Evolutionary conservation across 1,140 invertebrate species (phyloP).

Genomic region (Piezodorus guildinii): DNA sequence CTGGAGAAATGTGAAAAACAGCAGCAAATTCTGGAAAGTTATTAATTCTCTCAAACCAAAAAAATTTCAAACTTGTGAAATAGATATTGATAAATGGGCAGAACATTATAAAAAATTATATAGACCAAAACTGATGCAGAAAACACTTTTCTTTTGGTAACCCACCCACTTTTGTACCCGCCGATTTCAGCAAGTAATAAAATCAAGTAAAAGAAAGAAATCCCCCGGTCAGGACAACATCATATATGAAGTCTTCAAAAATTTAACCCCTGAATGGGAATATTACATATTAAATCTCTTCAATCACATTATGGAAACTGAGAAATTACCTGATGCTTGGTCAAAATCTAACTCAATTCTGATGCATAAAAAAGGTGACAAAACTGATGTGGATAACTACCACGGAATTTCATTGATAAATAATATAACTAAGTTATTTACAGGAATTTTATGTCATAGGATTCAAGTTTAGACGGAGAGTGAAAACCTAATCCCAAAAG

Average conservation of each 20-base stretch:
- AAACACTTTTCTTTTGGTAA: background rate
- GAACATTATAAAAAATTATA: background rate
- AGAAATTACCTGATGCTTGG: background rate
- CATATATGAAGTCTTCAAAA: background rate
- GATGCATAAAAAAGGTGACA: background rate
- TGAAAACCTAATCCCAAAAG: background rate
- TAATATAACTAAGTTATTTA: background rate
- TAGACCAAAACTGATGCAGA: background rate
- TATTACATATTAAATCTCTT: background rate
- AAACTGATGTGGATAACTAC: background rate
- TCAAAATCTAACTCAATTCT: background rate
- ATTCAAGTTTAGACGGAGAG: background rate
- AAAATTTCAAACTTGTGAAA: too few species aligned
- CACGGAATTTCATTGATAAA: background rate
- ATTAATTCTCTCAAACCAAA: too few species aligned
- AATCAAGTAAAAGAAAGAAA: background rate
- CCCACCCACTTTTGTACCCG: background rate
- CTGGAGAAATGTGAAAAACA: too few species aligned
- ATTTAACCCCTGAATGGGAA: slow-evolving; percentile 2
- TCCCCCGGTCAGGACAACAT: background rate
- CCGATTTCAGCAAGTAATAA: background rate
- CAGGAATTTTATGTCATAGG: background rate
- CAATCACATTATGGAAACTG: background rate
- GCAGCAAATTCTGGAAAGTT: too few species aligned
- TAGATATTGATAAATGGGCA: background rate